Conservation (phyloP, 2,113 vertebrate species). For the Macrotis lagotis region DNA sequence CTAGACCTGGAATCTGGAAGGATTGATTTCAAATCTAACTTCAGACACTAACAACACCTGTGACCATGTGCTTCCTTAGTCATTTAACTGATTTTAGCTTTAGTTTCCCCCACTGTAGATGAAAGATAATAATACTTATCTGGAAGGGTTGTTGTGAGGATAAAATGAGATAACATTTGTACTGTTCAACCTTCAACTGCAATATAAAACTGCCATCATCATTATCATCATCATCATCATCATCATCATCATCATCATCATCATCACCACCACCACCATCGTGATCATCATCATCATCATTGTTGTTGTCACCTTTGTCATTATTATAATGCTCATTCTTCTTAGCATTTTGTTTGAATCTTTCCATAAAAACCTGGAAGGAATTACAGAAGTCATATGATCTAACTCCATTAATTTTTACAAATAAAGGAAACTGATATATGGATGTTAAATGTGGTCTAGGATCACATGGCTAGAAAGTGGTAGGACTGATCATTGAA, state of each 20-base stretch:
- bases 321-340: not conserved
- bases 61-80: not conserved
- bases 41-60: not conserved
- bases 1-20: not conserved
- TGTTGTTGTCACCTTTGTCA: too few species aligned
- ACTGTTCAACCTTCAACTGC: not conserved
- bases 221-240: not conserved
- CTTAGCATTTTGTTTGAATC: not conserved
- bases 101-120: not conserved
- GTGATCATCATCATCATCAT: not conserved
- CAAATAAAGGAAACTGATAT: not conserved
- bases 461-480: not conserved
- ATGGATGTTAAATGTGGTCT: not conserved
- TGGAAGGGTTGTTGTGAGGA: not conserved
- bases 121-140: not conserved
- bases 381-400: not conserved
- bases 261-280: not conserved
- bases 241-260: not conserved
- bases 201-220: not conserved
- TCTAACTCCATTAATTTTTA: not conserved
- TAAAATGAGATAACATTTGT: not conserved
- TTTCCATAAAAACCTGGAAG: not conserved
- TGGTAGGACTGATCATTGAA: not conserved
- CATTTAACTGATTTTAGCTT: not conserved
- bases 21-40: not conserved